These are phyloP conservation scores for Chiloscyllium plagiosum DNA, from an alignment of 2,113 vertebrate genomes.

Conservation along the genomic window DNA sequence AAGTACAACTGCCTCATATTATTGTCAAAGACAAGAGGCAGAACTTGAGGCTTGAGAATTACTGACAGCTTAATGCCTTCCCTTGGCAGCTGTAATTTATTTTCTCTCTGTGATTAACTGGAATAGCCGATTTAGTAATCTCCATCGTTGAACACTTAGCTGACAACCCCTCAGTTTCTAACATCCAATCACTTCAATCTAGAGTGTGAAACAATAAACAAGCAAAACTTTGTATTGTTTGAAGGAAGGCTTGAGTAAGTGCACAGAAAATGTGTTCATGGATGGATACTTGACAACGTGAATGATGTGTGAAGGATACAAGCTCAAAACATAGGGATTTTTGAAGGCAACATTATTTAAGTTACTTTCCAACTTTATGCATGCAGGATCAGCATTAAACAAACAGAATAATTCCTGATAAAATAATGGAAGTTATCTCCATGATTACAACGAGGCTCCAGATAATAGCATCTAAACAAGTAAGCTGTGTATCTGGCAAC, in stretches of 20 bases:
- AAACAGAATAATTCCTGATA: neutral
- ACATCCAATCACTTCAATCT: neutral
- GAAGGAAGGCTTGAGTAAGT: neutral
- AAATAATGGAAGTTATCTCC: neutral
- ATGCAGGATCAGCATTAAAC: neutral
- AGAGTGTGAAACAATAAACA: neutral
- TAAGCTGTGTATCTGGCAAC: neutral
- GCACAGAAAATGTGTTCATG: no score
- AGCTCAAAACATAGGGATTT: neutral
- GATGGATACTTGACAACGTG: neutral
- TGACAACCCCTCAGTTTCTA: neutral
- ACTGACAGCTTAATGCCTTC: constrained; percentile 54
- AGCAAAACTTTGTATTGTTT: neutral
- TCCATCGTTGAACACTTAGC: constrained; percentile 31
- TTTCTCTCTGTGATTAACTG: constrained; percentile 40
- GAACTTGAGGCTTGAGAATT: constrained; percentile 53
- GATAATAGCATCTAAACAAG: neutral
- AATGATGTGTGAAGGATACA: neutral
- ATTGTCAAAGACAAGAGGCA: constrained; percentile 51
- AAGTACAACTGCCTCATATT: constrained; percentile 53
- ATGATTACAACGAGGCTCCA: neutral
- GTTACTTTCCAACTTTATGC: neutral
- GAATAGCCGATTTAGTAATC: constrained; percentile 51
- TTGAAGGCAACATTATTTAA: neutral
- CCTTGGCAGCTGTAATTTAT: constrained; percentile 50